These are phyloP conservation scores for Melolontha melolontha DNA, from an alignment of 2,888 invertebrate species.

Conservation along the genomic window DNA sequence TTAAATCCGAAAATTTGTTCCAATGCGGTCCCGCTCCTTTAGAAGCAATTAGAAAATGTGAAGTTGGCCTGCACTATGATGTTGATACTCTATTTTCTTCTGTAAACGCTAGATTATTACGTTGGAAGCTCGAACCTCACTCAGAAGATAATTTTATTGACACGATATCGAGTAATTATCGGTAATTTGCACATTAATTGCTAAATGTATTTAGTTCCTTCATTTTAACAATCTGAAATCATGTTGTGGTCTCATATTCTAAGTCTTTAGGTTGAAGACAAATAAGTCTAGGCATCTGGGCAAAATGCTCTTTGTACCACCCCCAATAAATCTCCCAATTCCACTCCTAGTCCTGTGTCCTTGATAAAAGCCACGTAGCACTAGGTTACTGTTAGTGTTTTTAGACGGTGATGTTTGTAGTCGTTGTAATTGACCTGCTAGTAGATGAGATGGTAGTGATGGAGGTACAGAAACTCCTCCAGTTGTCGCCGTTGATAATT, in stretches of 20 bases:
- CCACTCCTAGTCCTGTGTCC: too few relatives aligned
- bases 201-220: too few relatives aligned
- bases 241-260: too few relatives aligned
- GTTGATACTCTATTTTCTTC: slow-evolving; percentile 83
- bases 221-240: too few relatives aligned
- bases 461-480: slow-evolving; percentile 70
- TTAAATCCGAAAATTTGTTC: slow-evolving; percentile 77
- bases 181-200: slow-evolving; percentile 67
- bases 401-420: slow-evolving; percentile 63
- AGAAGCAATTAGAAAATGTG: slow-evolving; percentile 82
- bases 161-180: slow-evolving; percentile 79
- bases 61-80: slow-evolving; percentile 80
- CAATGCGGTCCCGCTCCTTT: slow-evolving; percentile 86
- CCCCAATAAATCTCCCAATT: too few relatives aligned
- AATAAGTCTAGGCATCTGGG: too few relatives aligned
- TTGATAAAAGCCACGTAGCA: too few relatives aligned
- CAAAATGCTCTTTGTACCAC: too few relatives aligned
- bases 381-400: slow-evolving; percentile 61
- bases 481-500: slow-evolving; percentile 78
- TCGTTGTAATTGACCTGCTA: slow-evolving; percentile 69
- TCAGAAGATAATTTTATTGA: slow-evolving; percentile 75
- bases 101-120: slow-evolving; percentile 85
- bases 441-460: slow-evolving; percentile 68
- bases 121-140: slow-evolving; percentile 79
- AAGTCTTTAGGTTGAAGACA: too few relatives aligned